Evolutionary conservation across 2,797 vertebrate genomes (phyloP).

Genomic region (Tarsius wallacei): DNA sequence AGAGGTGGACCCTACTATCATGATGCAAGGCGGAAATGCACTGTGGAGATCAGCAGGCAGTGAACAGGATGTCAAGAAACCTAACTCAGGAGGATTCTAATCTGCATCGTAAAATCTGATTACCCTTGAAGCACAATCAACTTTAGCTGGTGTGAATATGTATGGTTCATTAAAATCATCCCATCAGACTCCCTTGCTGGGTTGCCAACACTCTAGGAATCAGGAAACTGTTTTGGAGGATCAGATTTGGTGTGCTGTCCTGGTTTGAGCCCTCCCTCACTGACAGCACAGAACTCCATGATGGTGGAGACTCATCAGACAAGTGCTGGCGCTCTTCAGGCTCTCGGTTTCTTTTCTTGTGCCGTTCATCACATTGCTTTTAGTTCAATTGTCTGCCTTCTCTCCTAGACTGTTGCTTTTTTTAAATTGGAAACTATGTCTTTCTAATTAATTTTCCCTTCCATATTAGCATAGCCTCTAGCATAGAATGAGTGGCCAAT

Average conservation of each 20-base stretch:
- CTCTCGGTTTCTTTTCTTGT: not conserved
- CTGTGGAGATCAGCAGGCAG: not conserved
- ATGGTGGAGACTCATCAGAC: not conserved
- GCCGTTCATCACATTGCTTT: too few species aligned
- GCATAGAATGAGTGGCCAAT: not conserved
- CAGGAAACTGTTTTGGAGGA: not conserved
- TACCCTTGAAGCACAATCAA: not conserved
- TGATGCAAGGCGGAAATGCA: not conserved
- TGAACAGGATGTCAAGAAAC: not conserved
- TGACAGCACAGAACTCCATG: not conserved
- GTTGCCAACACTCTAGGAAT: not conserved
- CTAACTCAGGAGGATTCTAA: not conserved
- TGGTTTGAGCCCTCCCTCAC: not conserved
- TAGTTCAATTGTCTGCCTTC: not conserved
- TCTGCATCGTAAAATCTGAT: not conserved
- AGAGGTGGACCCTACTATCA: not conserved
- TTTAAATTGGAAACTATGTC: not conserved
- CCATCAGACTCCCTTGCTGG: not conserved
- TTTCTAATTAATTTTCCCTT: not conserved
- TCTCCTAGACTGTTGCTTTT: not conserved
- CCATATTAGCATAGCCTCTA: not conserved
- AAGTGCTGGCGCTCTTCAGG: accelerated
- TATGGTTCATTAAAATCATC: not conserved
- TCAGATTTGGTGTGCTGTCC: not conserved
- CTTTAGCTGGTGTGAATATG: too few species aligned